These are phyloP conservation scores for Listronotus oregonensis DNA, from an alignment of 1,140 invertebrate genomes.

Conservation along the genomic window DNA sequence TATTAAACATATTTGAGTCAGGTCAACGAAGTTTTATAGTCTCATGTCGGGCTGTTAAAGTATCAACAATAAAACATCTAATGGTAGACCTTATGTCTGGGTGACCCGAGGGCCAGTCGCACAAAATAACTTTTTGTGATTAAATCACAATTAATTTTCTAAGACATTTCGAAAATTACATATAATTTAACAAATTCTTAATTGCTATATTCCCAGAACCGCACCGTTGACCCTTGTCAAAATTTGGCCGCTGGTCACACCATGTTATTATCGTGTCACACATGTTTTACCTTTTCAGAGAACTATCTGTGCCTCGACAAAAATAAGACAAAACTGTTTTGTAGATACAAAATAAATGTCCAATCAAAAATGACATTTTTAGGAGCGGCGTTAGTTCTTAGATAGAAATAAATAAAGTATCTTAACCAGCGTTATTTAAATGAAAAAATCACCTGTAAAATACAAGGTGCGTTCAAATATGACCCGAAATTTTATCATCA, in stretches of 20 bases:
- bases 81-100: conserved; percentile 18
- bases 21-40: not conserved
- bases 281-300: conserved; percentile 35
- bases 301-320: conserved; percentile 28
- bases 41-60: too few species aligned
- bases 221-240: conserved; percentile 46
- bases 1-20: not conserved
- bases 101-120: conserved; percentile 18
- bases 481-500: too few species aligned
- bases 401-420: too few species aligned
- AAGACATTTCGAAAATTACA: conserved; percentile 43
- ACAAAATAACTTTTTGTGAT: conserved; percentile 33
- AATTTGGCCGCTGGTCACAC: conserved; percentile 43
- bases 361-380: conserved; percentile 8
- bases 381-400: not conserved
- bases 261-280: conserved; percentile 47
- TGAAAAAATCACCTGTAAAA: too few species aligned
- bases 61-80: conserved; percentile 3
- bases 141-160: conserved; percentile 47
- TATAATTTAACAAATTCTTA: conserved; percentile 50
- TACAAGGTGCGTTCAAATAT: too few species aligned
- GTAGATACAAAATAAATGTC: conserved; percentile 9
- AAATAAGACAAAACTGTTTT: conserved; percentile 11
- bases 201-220: conserved; percentile 47
- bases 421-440: too few species aligned